A percentile compares a stretch with the other conserved stretches of the same genome.
These are phyloP conservation scores for Caenorhabditis sulstoni DNA, from an alignment of 2,888 invertebrate species.

Conservation along the genomic window DNA sequence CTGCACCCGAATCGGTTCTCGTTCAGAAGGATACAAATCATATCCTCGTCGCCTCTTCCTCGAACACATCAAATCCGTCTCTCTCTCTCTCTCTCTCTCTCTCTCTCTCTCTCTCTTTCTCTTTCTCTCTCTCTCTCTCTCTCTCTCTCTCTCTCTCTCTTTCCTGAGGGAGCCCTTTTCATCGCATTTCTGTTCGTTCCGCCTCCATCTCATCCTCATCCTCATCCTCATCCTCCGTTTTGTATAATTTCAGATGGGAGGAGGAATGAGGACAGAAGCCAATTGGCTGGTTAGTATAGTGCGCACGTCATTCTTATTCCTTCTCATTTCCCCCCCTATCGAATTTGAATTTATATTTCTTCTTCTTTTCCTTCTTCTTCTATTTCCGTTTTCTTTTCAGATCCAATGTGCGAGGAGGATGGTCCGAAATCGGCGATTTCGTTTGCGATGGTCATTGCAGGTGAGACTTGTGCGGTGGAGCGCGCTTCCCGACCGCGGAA, in stretches of 20 bases:
- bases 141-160: constrained; percentile 2
- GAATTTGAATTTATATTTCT: constrained; percentile 2
- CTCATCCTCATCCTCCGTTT: not conserved
- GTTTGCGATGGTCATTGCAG: constrained; percentile 49
- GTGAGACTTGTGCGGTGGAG: constrained; percentile 13
- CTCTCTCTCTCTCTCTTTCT: too few species aligned
- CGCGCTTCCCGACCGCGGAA: too few species aligned
- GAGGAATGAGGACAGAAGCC: constrained; percentile 14
- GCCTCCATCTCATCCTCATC: not conserved
- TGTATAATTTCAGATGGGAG: constrained; percentile 35
- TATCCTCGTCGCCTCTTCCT: constrained; percentile 28
- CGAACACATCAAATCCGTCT: constrained; percentile 35
- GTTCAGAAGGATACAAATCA: too few species aligned
- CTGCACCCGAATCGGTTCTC: too few species aligned
- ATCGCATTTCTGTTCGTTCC: constrained; percentile 4
- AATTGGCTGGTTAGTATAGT: constrained; percentile 31
- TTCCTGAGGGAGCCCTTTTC: too few species aligned
- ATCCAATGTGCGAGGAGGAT: constrained; percentile 58
- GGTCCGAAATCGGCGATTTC: constrained; percentile 44
- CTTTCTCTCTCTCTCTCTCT: too few species aligned
- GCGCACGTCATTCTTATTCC: constrained; percentile 14
- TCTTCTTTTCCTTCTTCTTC: not conserved
- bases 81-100: constrained; percentile 3
- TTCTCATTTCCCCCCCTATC: not conserved
- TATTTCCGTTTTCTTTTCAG: too few species aligned